Percentiles rank a stretch among this genome's conserved stretches.
These are phyloP conservation scores for Pararge aegeria DNA, from an alignment of 1,140 invertebrate genomes.

Conservation along the genomic window DNA sequence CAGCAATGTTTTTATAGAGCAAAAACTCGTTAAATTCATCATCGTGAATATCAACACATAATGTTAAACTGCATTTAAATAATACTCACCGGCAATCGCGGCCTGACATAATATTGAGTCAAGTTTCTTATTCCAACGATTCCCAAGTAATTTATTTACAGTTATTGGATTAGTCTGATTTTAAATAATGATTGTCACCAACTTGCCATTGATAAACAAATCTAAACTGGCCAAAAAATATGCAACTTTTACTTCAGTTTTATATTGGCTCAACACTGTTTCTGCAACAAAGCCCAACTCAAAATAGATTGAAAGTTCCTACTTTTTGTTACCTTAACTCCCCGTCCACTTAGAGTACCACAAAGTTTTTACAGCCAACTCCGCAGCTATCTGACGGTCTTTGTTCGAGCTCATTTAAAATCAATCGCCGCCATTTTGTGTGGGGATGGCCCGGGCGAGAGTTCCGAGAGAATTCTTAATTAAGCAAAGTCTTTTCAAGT, in stretches of 20 bases:
- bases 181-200: too few relatives aligned
- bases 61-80: too few relatives aligned
- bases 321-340: constrained; percentile 6
- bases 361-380: constrained; percentile 53
- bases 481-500: constrained; percentile 69
- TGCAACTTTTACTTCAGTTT: background rate
- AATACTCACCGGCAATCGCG: too few relatives aligned
- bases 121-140: too few relatives aligned
- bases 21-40: too few relatives aligned
- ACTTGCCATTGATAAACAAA: too few relatives aligned
- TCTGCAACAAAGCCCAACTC: constrained; percentile 2
- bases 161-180: too few relatives aligned
- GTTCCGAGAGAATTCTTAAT: constrained; percentile 76
- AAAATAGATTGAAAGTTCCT: constrained; percentile 1
- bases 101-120: too few relatives aligned
- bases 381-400: constrained; percentile 37
- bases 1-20: too few relatives aligned
- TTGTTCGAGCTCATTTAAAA: constrained; percentile 71
- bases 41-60: too few relatives aligned
- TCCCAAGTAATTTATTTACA: too few relatives aligned
- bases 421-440: constrained; percentile 68
- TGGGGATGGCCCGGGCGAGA: constrained; percentile 53
- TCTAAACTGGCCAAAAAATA: too few relatives aligned
- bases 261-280: background rate
- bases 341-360: constrained; percentile 26